These are phyloP conservation scores for Melanotus villosus DNA, from an alignment of 2,888 invertebrate species.

Conservation along the genomic window DNA sequence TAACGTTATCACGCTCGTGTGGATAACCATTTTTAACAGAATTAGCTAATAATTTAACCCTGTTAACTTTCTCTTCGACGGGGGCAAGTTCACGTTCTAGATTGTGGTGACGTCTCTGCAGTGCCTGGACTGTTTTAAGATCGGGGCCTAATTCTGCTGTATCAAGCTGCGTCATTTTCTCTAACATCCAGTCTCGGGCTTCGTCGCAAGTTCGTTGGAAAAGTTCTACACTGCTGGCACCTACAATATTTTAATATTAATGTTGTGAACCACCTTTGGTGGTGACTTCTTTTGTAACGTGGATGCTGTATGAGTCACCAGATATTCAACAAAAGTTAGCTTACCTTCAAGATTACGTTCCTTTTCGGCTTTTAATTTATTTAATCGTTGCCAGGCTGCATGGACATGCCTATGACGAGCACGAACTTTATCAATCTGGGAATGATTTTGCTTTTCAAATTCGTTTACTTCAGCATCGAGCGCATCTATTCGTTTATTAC, in stretches of 20 bases:
- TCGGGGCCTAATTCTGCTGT: slow-evolving; percentile 85
- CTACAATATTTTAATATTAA: too few relatives aligned
- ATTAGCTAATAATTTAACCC: slow-evolving; percentile 89
- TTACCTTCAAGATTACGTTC: slow-evolving; percentile 90
- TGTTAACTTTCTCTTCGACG: slow-evolving; percentile 92
- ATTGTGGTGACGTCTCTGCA: slow-evolving; percentile 93
- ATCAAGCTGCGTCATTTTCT: slow-evolving; percentile 93
- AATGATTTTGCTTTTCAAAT: slow-evolving; percentile 87
- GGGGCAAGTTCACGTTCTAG: slow-evolving; percentile 95
- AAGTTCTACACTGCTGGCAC: slow-evolving; percentile 85
- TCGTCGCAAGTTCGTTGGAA: slow-evolving; percentile 98
- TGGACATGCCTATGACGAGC: slow-evolving; percentile 87
- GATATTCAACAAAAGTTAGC: too few relatives aligned
- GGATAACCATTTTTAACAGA: slow-evolving; percentile 95
- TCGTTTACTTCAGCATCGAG: slow-evolving; percentile 91
- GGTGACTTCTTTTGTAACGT: too few relatives aligned
- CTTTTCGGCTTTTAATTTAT: slow-evolving; percentile 88
- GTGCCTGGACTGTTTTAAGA: slow-evolving; percentile 90
- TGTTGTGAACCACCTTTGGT: too few relatives aligned
- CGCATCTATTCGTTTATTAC: slow-evolving; percentile 90
- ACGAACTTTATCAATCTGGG: slow-evolving; percentile 85
- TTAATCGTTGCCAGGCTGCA: slow-evolving; percentile 89
- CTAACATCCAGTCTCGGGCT: slow-evolving; percentile 97
- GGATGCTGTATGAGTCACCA: too few relatives aligned
- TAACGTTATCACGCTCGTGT: slow-evolving; percentile 88